phyloP scores from a whole-genome alignment of 1,140 invertebrate species.

The Muscidifurax raptorellus region DNA sequence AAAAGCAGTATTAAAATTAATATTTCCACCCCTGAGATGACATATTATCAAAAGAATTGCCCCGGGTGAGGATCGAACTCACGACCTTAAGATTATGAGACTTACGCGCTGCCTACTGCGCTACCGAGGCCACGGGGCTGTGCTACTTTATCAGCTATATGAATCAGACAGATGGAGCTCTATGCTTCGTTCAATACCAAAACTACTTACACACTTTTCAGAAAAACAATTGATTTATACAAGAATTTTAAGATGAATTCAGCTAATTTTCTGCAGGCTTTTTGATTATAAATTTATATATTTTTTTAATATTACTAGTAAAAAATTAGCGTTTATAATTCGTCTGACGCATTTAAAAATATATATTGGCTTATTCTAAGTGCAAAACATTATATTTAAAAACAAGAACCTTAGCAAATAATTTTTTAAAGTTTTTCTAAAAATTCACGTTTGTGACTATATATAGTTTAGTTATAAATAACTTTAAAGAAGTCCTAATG shows the following conservation, averaged over 20 bases:
- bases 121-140: constrained; percentile 81
- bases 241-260: too few species aligned
- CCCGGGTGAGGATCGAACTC: constrained; percentile 95
- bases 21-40: background rate
- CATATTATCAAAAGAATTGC: constrained; percentile 78
- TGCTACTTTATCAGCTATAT: background rate
- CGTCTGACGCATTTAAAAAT: too few species aligned
- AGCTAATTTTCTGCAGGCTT: too few species aligned
- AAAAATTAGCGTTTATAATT: background rate
- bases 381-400: too few species aligned
- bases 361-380: too few species aligned
- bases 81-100: constrained; percentile 98
- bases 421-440: too few species aligned
- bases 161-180: background rate
- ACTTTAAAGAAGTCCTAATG: too few species aligned
- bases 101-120: constrained; percentile 95
- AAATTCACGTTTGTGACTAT: too few species aligned
- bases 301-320: background rate
- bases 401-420: background rate
- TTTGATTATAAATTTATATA: too few species aligned
- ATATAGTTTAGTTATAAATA: too few species aligned
- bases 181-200: background rate
- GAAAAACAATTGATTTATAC: too few species aligned
- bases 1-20: background rate
- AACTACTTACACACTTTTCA: too few species aligned